Conservation (phyloP, 2,888 invertebrate species). For the Trypoxylon attenuatum region DNA sequence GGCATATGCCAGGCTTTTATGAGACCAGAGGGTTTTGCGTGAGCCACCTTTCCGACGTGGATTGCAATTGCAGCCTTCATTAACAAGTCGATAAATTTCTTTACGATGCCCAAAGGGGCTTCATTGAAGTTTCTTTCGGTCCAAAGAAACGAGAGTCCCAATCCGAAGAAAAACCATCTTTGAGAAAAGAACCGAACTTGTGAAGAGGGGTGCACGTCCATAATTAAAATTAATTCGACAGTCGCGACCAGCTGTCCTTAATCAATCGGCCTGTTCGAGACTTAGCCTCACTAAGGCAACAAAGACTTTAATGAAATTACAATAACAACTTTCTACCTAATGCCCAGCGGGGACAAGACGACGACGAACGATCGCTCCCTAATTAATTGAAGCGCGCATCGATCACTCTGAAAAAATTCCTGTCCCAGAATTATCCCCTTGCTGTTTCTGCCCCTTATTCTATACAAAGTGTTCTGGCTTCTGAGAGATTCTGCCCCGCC, state of each 20-base stretch:
- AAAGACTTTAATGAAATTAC: conserved; percentile 37
- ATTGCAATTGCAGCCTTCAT: background rate
- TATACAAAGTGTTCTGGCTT: background rate
- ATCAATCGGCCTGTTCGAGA: conserved; percentile 28
- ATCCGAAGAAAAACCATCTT: conserved; percentile 19
- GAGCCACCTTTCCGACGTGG: background rate
- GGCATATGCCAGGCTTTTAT: too few species aligned
- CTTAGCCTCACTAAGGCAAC: conserved; percentile 2
- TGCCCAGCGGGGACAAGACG: conserved; percentile 3
- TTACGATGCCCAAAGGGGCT: background rate
- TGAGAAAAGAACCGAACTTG: conserved; percentile 1
- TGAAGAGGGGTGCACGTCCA: conserved; percentile 8
- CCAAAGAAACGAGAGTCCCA: conserved; percentile 8
- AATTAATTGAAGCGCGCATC: conserved; percentile 37
- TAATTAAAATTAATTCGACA: conserved; percentile 47
- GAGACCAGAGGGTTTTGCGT: too few species aligned
- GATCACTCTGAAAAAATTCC: conserved; percentile 26
- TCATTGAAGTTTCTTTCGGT: conserved; percentile 19
- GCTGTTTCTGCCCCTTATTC: background rate
- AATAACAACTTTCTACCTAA: conserved; percentile 22
- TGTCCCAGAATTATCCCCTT: conserved; percentile 5
- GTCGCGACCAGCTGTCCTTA: conserved; percentile 15
- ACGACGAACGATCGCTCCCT: conserved; percentile 6
- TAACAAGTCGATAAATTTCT: conserved; percentile 16
- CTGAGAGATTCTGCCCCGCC: background rate